Evolutionary conservation across 2,797 vertebrate species (phyloP).

Genomic region (Mormyrops attenuatus): DNA sequence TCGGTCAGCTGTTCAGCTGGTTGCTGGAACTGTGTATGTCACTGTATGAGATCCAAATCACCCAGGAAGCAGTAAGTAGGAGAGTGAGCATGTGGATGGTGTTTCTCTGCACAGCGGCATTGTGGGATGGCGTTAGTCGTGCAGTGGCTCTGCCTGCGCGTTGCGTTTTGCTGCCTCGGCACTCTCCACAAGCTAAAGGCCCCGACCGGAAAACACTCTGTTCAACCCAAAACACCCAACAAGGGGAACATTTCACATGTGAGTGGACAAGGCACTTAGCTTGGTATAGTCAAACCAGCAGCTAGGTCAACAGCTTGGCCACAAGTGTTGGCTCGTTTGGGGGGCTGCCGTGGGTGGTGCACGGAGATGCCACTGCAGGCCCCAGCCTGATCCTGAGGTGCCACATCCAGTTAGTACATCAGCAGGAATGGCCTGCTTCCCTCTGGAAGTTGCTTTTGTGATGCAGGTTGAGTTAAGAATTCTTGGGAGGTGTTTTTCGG

Average conservation of each 20-base stretch:
- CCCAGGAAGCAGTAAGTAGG: not conserved
- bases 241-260: not conserved
- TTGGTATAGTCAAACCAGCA: not conserved
- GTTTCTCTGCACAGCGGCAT: not conserved
- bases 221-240: not conserved
- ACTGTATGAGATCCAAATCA: not conserved
- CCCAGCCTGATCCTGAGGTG: not conserved
- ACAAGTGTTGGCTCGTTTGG: not conserved
- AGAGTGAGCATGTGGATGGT: not conserved
- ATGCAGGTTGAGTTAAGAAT: not conserved
- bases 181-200: not conserved
- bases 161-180: not conserved
- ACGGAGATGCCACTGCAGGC: not conserved
- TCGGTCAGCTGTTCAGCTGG: not conserved
- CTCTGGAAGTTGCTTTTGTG: not conserved
- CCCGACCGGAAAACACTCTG: not conserved
- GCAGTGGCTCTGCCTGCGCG: not conserved
- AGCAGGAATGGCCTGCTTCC: not conserved
- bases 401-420: not conserved
- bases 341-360: not conserved
- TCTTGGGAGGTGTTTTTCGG: not conserved
- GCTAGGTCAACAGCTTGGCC: not conserved
- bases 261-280: not conserved
- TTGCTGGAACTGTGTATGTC: not conserved
- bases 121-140: not conserved